Percentiles rank a stretch among this genome's conserved stretches.
These are phyloP conservation scores for Austrofundulus limnaeus DNA, from an alignment of 2,113 vertebrate genomes.

Conservation along the genomic window DNA sequence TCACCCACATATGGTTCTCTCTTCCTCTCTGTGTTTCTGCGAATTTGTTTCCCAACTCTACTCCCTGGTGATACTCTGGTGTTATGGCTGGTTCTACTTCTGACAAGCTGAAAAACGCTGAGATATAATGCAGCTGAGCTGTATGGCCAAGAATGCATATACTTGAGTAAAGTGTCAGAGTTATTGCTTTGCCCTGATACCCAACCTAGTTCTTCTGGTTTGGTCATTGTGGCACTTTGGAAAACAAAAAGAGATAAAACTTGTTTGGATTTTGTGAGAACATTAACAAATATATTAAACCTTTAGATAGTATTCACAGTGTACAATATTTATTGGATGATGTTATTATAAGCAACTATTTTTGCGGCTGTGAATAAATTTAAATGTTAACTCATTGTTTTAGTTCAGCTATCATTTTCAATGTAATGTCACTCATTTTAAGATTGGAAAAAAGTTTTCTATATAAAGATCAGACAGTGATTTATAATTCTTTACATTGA, in stretches of 20 bases:
- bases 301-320: too few relatives aligned
- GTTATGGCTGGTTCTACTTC: slow-evolving; percentile 87
- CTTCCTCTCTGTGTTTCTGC: slow-evolving; percentile 60
- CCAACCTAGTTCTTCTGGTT: slow-evolving; percentile 53
- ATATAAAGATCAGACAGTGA: too few relatives aligned
- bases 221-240: slow-evolving; percentile 3
- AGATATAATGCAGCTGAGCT: slow-evolving; percentile 88
- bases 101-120: slow-evolving; percentile 88
- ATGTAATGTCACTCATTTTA: too few relatives aligned
- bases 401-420: too few relatives aligned
- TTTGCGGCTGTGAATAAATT: too few relatives aligned
- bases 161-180: slow-evolving; percentile 47
- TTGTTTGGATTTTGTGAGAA: too few relatives aligned
- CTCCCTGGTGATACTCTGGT: slow-evolving; percentile 68
- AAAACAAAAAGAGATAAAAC: slow-evolving; percentile 12
- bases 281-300: too few relatives aligned
- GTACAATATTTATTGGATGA: too few relatives aligned
- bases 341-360: too few relatives aligned
- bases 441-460: too few relatives aligned
- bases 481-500: too few relatives aligned
- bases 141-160: slow-evolving; percentile 43
- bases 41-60: slow-evolving; percentile 71
- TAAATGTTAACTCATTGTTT: too few relatives aligned
- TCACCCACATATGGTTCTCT: slow-evolving; percentile 76
- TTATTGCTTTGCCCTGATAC: slow-evolving; percentile 49